Evolutionary conservation across 2,797 vertebrate genomes (phyloP).

Genomic region (Lagocephalus sceleratus): DNA sequence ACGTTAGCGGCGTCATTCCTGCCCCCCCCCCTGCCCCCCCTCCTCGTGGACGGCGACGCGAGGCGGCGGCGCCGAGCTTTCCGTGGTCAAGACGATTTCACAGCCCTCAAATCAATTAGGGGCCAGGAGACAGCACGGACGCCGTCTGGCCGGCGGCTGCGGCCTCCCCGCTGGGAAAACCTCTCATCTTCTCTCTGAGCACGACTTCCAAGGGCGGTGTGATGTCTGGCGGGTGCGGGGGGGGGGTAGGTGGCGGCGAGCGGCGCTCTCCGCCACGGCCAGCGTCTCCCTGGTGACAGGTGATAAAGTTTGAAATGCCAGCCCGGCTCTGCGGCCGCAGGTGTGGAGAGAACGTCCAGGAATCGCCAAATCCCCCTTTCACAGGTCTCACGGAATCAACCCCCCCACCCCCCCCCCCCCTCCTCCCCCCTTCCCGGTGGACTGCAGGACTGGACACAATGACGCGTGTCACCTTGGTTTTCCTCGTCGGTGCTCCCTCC

Average conservation of each 20-base stretch:
- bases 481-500: slow-evolving; percentile 2
- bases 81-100: slow-evolving; percentile 19
- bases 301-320: slow-evolving; percentile 69
- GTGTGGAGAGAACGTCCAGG: slow-evolving; percentile 62
- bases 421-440: too few species aligned
- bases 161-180: slow-evolving; percentile 25
- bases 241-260: slow-evolving; percentile 1
- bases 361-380: slow-evolving; percentile 56
- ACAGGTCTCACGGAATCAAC: slow-evolving; percentile 49
- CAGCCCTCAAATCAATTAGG: slow-evolving; percentile 29
- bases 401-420: slow-evolving; percentile 18
- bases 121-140: slow-evolving; percentile 23
- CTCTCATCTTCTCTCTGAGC: slow-evolving; percentile 23
- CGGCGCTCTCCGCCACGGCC: slow-evolving; percentile 34
- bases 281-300: slow-evolving; percentile 60
- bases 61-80: slow-evolving; percentile 21
- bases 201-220: slow-evolving; percentile 41
- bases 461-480: slow-evolving; percentile 50
- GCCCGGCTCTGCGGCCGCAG: slow-evolving; percentile 40
- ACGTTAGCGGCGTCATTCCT: not conserved
- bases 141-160: slow-evolving; percentile 25
- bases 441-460: slow-evolving; percentile 15
- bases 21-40: too few species aligned
- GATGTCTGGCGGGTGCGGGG: slow-evolving; percentile 13
- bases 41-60: not conserved